These are phyloP conservation scores for Ennomos erosarius DNA, from an alignment of 2,888 invertebrate genomes.

Conservation along the genomic window DNA sequence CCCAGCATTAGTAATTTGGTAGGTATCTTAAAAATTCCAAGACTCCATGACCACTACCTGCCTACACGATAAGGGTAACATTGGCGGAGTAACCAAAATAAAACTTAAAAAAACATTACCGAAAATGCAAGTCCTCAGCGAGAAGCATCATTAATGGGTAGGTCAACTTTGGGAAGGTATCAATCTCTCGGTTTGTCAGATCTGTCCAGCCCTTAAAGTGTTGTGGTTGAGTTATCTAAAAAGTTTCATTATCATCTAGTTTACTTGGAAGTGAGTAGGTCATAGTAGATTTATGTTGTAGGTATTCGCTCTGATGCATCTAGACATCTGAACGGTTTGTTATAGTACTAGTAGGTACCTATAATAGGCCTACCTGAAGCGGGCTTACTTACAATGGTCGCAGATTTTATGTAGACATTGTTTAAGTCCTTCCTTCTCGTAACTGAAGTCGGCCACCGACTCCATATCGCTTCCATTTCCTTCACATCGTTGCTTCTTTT, in stretches of 20 bases:
- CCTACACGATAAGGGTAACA: no score
- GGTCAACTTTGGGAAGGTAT: conserved; percentile 71
- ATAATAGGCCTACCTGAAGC: no score
- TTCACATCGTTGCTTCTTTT: conserved; percentile 30
- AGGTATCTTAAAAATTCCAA: no score
- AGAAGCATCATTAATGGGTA: conserved; percentile 68
- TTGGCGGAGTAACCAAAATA: no score
- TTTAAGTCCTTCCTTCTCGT: conserved; percentile 60
- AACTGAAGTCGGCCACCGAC: conserved; percentile 51
- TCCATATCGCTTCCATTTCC: conserved; percentile 52
- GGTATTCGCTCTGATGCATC: no score
- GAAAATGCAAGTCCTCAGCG: conserved; percentile 65
- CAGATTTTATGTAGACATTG: conserved; percentile 57
- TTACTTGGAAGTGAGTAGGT: no score
- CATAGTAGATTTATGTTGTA: no score
- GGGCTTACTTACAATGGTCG: conserved; percentile 57
- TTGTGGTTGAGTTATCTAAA: conserved; percentile 64
- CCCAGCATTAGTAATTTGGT: no score
- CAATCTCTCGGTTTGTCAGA: conserved; percentile 63
- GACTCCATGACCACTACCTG: no score
- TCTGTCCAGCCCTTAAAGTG: conserved; percentile 70
- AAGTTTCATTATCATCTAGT: no score
- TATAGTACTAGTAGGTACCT: no score
- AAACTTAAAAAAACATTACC: conserved; percentile 46
- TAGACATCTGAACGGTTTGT: no score